Evolutionary conservation across 2,797 vertebrate genomes (phyloP).

Genomic region (Sarcoramphus papa): DNA sequence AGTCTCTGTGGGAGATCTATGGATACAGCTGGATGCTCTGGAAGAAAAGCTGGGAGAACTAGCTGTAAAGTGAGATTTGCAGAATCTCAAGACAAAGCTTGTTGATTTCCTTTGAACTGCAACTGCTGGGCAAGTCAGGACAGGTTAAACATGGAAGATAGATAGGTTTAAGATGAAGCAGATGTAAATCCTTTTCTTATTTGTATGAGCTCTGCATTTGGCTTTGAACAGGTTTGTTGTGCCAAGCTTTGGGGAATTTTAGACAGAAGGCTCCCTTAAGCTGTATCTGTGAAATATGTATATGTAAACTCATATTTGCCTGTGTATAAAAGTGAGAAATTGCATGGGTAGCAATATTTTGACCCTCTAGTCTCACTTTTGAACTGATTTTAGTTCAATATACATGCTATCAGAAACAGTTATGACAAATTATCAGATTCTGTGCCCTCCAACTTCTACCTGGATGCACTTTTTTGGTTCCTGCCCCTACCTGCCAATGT

Average conservation of each 20-base stretch:
- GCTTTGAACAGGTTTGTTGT: not conserved
- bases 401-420: not conserved
- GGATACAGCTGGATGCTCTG: slow-evolving; percentile 14
- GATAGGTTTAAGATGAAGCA: not conserved
- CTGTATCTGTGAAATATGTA: not conserved
- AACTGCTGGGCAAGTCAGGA: not conserved
- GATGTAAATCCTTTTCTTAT: not conserved
- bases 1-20: not conserved
- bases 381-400: not conserved
- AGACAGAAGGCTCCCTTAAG: not conserved
- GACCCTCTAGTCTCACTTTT: not conserved
- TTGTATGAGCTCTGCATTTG: not conserved
- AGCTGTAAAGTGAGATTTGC: not conserved
- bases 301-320: not conserved
- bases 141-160: not conserved
- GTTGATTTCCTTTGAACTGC: not conserved
- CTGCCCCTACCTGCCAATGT: not conserved
- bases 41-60: not conserved
- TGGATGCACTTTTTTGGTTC: not conserved
- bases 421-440: not conserved
- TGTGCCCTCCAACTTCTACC: not conserved
- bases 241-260: not conserved
- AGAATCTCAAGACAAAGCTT: not conserved
- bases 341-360: not conserved
- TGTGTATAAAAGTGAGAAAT: not conserved